phyloP scores from a whole-genome alignment of 2,888 invertebrate species.

The Cosmorhoe ocellata region DNA sequence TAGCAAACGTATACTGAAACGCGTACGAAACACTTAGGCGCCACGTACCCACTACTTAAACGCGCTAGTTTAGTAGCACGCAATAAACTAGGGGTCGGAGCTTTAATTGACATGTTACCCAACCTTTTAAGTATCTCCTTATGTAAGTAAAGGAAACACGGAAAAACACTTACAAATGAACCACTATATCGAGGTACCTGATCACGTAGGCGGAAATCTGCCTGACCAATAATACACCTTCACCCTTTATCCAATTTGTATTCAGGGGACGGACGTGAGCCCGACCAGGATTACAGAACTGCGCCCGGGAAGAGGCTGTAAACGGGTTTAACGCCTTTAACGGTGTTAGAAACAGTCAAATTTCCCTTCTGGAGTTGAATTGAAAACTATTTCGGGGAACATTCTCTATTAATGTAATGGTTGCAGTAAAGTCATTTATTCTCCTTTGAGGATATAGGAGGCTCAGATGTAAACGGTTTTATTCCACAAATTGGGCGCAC shows the following conservation, averaged over 20 bases:
- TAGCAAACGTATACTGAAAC: slow-evolving; percentile 16
- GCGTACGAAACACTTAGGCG: slow-evolving; percentile 24
- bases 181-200: slow-evolving; percentile 52
- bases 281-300: slow-evolving; percentile 63
- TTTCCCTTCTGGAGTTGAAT: slow-evolving; percentile 35
- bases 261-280: slow-evolving; percentile 49
- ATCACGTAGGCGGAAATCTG: slow-evolving; percentile 67
- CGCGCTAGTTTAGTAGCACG: slow-evolving; percentile 32
- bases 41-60: slow-evolving; percentile 27
- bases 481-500: slow-evolving; percentile 3
- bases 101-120: slow-evolving; percentile 49
- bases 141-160: slow-evolving; percentile 42
- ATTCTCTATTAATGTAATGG: slow-evolving; percentile 24
- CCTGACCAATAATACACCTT: slow-evolving; percentile 70
- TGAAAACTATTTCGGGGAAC: slow-evolving; percentile 36
- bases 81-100: slow-evolving; percentile 36
- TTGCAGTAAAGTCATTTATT: slow-evolving; percentile 19
- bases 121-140: slow-evolving; percentile 43
- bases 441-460: slow-evolving; percentile 8
- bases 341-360: slow-evolving; percentile 46
- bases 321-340: slow-evolving; percentile 61
- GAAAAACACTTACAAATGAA: slow-evolving; percentile 60
- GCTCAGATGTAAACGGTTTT: slow-evolving; percentile 7
- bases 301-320: slow-evolving; percentile 56
- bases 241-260: slow-evolving; percentile 64